Evolutionary conservation across 2,113 vertebrate genomes (phyloP), one percentile per base, ranked within the genome.

Genomic region (Nyctereutes procyonoides): DNA sequence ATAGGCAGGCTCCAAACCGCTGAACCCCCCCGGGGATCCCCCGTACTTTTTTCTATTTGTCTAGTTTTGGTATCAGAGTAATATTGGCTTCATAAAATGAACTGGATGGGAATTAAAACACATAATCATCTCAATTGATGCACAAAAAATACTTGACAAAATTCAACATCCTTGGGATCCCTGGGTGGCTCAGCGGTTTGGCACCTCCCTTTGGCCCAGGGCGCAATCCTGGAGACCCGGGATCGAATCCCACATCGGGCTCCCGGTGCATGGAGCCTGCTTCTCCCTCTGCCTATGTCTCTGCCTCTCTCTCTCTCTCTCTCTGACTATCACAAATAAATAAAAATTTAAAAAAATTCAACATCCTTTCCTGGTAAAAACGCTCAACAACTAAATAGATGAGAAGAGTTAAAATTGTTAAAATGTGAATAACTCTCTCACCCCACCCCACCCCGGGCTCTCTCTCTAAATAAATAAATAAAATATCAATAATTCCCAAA

Each of bases 351-450:
- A 43, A 43, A 89, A 93, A 86, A 67, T 43, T 81, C 43, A 89
- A 32, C 73, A 90, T 63, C 24, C n/a, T 86, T 90, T 93, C 51
- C 85, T 77, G 26, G 69, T 60, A 67, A 97, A 86, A 93, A 82
- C 32, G 51, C 28, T 69, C 86, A 93, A 87, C 38, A 88, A 87
- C 30, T 76, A 90, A 56, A 62, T 69, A n/a, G 56, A 81, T 17
- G 5, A 1, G 43, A 82, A 90, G 53, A 82, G 7, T 86, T 93
- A 81, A 56, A 53, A 90, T 51, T 62, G 62, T 38, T 77, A 88
- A 35, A 86, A 76, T 76, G 35, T 32, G 24, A 93, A 53, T 77
- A 63, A 56, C 82, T 60, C 28, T 32, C 63, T 43, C 43, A 43
- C 63, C 30, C 56, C 20, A 17, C 14, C 30, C 63, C 63, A 32